Percentiles rank a stretch among this genome's conserved stretches.
These are phyloP conservation scores for Phortica okadai DNA, from an alignment of 2,888 invertebrate species.

Conservation along the genomic window DNA sequence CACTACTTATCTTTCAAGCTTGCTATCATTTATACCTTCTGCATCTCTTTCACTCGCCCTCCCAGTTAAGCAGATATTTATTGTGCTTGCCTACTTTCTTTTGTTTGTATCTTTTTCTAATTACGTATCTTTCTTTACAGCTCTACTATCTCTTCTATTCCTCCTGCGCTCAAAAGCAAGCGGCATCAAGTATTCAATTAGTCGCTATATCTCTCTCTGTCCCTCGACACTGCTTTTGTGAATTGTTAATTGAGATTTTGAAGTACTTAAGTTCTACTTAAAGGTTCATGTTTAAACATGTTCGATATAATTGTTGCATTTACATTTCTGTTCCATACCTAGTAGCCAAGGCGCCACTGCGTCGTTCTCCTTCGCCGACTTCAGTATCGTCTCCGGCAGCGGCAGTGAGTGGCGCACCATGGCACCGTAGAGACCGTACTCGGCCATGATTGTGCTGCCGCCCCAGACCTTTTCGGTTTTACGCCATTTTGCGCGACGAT, in stretches of 20 bases:
- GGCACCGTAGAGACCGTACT: slow-evolving; percentile 99
- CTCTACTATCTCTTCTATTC: too few species aligned
- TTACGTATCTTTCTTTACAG: too few species aligned
- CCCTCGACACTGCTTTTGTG: not conserved
- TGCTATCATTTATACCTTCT: too few species aligned
- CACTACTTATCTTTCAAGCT: too few species aligned
- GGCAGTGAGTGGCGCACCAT: slow-evolving; percentile 99
- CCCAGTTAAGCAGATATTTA: too few species aligned
- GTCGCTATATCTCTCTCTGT: too few species aligned
- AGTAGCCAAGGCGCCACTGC: slow-evolving; percentile 99
- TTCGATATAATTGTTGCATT: slow-evolving; percentile 74
- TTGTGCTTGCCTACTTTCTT: too few species aligned
- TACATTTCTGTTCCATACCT: slow-evolving; percentile 83
- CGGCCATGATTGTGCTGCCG: slow-evolving; percentile 99
- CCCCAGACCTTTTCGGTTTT: slow-evolving; percentile 99
- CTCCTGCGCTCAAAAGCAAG: too few species aligned
- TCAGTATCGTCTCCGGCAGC: slow-evolving; percentile 97
- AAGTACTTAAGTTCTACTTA: not conserved
- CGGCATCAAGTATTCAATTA: too few species aligned
- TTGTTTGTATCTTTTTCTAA: too few species aligned
- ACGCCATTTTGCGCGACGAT: slow-evolving; percentile 98
- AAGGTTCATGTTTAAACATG: not conserved
- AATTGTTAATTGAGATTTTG: not conserved
- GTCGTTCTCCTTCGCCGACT: slow-evolving; percentile 97
- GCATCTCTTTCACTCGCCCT: too few species aligned